These are phyloP conservation scores for Agrochola lychnidis DNA, from an alignment of 2,888 invertebrate genomes.

Conservation along the genomic window DNA sequence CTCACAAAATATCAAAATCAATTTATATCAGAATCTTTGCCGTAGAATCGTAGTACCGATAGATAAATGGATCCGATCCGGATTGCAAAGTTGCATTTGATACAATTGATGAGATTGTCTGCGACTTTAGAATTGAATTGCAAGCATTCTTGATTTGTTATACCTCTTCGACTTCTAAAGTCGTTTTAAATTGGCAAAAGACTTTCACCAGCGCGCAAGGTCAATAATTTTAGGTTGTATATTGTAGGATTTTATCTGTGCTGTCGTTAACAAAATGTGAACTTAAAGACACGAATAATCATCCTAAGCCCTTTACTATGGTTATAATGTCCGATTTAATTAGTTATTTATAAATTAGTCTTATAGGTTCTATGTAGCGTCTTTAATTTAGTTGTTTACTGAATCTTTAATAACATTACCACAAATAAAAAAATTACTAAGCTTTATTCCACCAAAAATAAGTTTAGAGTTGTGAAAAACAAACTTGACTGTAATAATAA, in stretches of 20 bases:
- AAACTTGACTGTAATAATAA: slow-evolving; percentile 5
- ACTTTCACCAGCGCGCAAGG: neutral
- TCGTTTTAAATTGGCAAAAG: neutral
- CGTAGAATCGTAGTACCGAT: neutral
- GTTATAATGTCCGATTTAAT: neutral
- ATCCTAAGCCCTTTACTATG: neutral
- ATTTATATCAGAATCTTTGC: slow-evolving; percentile 15
- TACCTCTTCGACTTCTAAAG: neutral
- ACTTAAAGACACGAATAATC: neutral
- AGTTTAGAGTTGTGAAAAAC: neutral
- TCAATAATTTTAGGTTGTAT: neutral
- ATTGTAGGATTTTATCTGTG: neutral
- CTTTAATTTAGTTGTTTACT: neutral
- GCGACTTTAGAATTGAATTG: slow-evolving; percentile 24
- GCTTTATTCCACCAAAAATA: neutral
- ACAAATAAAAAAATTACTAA: neutral
- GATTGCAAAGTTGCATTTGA: slow-evolving; percentile 51
- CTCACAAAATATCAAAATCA: slow-evolving; percentile 28
- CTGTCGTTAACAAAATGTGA: neutral
- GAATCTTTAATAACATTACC: neutral
- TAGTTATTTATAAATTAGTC: neutral
- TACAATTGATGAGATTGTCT: slow-evolving; percentile 40
- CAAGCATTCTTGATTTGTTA: slow-evolving; percentile 22
- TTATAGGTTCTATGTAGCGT: no score
- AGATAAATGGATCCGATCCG: slow-evolving; percentile 39